Percentiles rank a stretch among this genome's conserved stretches.
Evolutionary conservation across 2,113 vertebrate species (phyloP).

Genomic region (Litocranius walleri): DNA sequence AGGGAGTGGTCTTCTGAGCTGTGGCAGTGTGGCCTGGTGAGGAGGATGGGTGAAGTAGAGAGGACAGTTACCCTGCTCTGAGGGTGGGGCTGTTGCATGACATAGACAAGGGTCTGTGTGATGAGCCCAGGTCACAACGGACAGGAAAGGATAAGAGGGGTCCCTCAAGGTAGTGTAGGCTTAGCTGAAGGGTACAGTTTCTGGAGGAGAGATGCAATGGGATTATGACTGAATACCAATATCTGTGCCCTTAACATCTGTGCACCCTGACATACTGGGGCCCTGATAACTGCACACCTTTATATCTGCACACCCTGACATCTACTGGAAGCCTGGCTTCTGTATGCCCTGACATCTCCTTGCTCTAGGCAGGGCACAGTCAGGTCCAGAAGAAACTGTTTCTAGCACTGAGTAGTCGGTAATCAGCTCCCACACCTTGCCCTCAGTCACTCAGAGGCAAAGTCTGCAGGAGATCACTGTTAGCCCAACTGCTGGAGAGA

Average conservation of each 20-base stretch:
- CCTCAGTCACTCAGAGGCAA: not conserved
- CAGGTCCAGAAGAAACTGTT: not conserved
- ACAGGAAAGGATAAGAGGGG: not conserved
- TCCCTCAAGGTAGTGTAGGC: not conserved
- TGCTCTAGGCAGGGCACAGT: too few species aligned
- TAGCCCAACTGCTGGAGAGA: not conserved
- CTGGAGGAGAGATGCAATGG: not conserved
- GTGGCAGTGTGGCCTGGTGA: not conserved
- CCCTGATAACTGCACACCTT: not conserved
- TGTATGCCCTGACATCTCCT: not conserved
- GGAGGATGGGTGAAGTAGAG: not conserved
- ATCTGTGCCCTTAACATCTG: not conserved
- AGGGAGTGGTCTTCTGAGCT: not conserved
- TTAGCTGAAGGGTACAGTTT: not conserved
- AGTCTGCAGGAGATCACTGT: not conserved
- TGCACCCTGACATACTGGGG: not conserved
- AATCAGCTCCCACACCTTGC: not conserved
- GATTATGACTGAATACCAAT: not conserved
- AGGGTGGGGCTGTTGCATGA: not conserved
- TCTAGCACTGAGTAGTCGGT: not conserved
- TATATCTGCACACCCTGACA: not conserved
- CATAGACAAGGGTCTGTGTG: not conserved
- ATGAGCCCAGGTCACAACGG: not conserved
- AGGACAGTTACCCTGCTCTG: not conserved
- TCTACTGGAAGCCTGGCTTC: not conserved